Evolutionary conservation across 2,113 vertebrate species (phyloP).

Genomic region (Misgurnus mizolepis): DNA sequence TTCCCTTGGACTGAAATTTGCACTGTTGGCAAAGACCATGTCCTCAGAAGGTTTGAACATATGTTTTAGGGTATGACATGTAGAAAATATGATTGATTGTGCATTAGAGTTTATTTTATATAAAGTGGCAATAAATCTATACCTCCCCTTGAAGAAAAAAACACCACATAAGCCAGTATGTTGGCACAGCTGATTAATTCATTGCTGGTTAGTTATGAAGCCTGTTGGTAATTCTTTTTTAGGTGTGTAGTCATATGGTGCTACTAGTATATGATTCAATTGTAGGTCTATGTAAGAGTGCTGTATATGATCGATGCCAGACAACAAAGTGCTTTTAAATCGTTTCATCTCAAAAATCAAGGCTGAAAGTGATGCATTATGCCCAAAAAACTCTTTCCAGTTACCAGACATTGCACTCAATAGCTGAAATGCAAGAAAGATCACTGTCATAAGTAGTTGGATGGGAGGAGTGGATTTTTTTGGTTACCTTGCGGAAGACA

Average conservation of each 20-base stretch:
- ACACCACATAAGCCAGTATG: too few species aligned
- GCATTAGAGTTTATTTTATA: neutral
- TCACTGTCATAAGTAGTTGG: constrained; percentile 53
- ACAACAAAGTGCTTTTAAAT: too few species aligned
- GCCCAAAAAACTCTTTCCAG: neutral
- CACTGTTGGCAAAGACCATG: constrained; percentile 2
- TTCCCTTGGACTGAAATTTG: neutral
- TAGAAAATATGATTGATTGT: constrained; percentile 50
- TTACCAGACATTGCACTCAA: neutral
- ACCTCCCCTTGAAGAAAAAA: too few species aligned
- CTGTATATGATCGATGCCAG: too few species aligned
- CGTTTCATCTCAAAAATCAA: too few species aligned
- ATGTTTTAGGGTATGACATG: constrained; percentile 55
- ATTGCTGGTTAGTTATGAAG: too few species aligned
- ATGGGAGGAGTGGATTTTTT: constrained; percentile 40
- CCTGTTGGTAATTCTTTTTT: too few species aligned
- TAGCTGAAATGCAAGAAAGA: constrained; percentile 53
- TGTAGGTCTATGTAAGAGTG: too few species aligned
- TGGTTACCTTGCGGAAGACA: constrained; percentile 52
- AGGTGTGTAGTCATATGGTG: too few species aligned
- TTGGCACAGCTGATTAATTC: too few species aligned
- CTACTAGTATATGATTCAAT: too few species aligned
- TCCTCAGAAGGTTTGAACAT: neutral
- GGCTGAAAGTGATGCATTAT: too few species aligned
- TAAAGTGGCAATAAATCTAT: neutral